A percentile compares a stretch with the other conserved stretches of the same genome.
Conservation (phyloP, 2,888 invertebrate genomes). For the Copidosoma aretas region DNA sequence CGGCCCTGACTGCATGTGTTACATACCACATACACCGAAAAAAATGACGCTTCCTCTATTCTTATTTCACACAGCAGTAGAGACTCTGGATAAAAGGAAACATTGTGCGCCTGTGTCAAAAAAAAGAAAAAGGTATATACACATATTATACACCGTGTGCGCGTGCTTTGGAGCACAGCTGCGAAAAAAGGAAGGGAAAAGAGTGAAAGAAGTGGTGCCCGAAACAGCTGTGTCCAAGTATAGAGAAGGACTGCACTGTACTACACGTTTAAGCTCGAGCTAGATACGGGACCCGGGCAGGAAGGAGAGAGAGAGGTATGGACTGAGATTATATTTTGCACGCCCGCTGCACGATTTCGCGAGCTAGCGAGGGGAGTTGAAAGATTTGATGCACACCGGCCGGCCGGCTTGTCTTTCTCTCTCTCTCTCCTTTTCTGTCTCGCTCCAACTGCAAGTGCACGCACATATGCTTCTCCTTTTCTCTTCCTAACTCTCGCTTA, state of each 20-base stretch:
- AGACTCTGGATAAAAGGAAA: no score
- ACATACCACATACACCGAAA: no score
- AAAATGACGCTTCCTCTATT: no score
- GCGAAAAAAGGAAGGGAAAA: constrained; percentile 1
- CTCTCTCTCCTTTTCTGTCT: background rate
- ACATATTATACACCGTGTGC: background rate
- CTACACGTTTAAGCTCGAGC: background rate
- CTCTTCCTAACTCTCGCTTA: no score
- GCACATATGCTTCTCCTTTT: no score
- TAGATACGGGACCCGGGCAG: background rate
- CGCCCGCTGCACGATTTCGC: constrained; percentile 27
- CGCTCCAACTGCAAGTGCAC: background rate
- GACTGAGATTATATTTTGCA: constrained; percentile 18
- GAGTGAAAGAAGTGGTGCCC: background rate
- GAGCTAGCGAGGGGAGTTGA: background rate
- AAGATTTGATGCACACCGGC: constrained; percentile 9
- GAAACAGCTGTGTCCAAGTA: constrained; percentile 20
- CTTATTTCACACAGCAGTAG: no score
- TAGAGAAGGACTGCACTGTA: no score
- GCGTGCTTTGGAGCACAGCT: constrained; percentile 11
- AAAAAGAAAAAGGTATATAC: background rate
- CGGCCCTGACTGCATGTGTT: no score
- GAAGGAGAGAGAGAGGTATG: constrained; percentile 11
- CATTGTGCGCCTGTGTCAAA: background rate
- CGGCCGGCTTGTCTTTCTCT: constrained; percentile 12